Base-by-base conservation (phyloP, 1,140 invertebrate species). In the Limonius californicus region DNA sequence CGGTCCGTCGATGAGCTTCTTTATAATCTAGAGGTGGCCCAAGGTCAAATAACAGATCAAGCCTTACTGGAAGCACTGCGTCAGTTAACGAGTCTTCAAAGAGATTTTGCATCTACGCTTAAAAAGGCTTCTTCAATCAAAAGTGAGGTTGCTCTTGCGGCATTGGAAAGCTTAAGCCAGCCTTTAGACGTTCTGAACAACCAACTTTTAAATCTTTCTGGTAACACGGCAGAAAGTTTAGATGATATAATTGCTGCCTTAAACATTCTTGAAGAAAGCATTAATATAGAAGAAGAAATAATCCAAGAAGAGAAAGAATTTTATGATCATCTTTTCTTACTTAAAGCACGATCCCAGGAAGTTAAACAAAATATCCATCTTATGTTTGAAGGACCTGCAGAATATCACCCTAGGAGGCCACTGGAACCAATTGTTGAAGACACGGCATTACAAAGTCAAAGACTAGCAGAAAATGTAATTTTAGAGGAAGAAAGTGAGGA, bases 211-310 rank as follows among this genome's bases (percentile, higher is more conserved):
- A 71, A 73, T 57, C 56, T 74, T 30, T 43, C 69, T 0, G 56
- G 67, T n/a, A 64, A 65, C 6, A 62, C 68, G 0, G 59, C 43
- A 15, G 68, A 71, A 20, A 64, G 71, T 20, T 59, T 78, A 1
- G 71, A 75, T 50, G 74, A 77, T 61, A 61, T 75, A 12, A 67
- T 76, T 15, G 68, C 69, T 39, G 74, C 70, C n/a, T 68, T 78
- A n/a, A 71, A 64, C 35, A 72, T 73, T 19, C 61, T 78, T 2
- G 75, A 78, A 69, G 70, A 74, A 16, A 72, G 72, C 61, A 65
- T 78, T 19, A 58, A 68, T 15, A 47, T 63, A 14, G 70, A 71
- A 45, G 68, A 72, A 27, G 59, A 69, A 57, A 61, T 63, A 45
- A 54, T 54, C 12, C 50, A 56, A 42, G 60, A 62, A 23, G 54